phyloP scores from a whole-genome alignment of 2,888 invertebrate species.

The Trichogramma dendrolimi region DNA sequence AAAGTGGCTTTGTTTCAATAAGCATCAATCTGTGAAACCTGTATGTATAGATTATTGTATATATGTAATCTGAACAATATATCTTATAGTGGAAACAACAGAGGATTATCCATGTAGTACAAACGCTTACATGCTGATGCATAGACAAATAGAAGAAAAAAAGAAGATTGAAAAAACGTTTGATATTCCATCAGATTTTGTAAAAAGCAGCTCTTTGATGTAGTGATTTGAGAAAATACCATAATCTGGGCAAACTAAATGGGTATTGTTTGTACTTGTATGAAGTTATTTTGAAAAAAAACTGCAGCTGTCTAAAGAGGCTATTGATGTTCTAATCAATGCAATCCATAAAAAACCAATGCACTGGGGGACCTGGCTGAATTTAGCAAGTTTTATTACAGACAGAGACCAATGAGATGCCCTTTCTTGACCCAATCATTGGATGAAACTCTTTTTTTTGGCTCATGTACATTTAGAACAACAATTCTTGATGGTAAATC shows the following conservation, averaged over 20 bases:
- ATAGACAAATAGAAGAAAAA: too few species aligned
- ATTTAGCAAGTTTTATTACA: slow-evolving; percentile 78
- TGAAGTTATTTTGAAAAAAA: slow-evolving; percentile 85
- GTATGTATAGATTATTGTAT: too few species aligned
- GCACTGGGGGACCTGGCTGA: slow-evolving; percentile 94
- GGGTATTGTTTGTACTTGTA: slow-evolving; percentile 85
- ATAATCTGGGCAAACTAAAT: slow-evolving; percentile 66
- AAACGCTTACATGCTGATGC: too few species aligned
- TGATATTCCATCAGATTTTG: slow-evolving; percentile 62
- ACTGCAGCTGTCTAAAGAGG: slow-evolving; percentile 73
- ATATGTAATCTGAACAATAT: too few species aligned
- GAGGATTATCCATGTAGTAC: too few species aligned
- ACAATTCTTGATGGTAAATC: slow-evolving; percentile 86
- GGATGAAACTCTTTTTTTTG: slow-evolving; percentile 91
- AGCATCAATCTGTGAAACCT: too few species aligned
- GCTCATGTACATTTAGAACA: slow-evolving; percentile 87
- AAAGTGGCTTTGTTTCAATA: too few species aligned
- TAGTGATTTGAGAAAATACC: slow-evolving; percentile 58
- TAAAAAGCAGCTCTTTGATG: slow-evolving; percentile 56
- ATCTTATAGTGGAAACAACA: too few species aligned
- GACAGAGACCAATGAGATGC: slow-evolving; percentile 72
- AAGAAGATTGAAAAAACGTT: slow-evolving; percentile 80
- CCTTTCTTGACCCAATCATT: slow-evolving; percentile 74
- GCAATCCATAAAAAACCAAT: slow-evolving; percentile 76
- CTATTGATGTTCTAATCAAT: slow-evolving; percentile 74